phyloP scores from a whole-genome alignment of 2,113 vertebrate genomes.

The Corythoichthys intestinalis region DNA sequence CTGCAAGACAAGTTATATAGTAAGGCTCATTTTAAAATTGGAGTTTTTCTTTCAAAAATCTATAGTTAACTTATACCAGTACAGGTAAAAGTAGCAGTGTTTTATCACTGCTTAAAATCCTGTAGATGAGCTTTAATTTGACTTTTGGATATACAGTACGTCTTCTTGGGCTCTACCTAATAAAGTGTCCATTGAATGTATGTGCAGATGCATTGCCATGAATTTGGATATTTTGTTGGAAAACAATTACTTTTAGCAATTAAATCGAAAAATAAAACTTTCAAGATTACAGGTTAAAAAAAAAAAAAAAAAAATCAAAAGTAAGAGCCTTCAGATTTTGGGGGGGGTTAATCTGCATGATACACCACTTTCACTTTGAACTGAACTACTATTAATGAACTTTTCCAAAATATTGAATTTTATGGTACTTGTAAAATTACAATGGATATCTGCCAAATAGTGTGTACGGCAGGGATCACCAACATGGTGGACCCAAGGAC shows the following conservation, averaged over 20 bases:
- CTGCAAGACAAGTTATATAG: neutral
- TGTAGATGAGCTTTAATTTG: no score
- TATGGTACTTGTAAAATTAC: neutral
- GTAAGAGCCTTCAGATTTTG: no score
- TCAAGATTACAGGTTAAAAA: no score
- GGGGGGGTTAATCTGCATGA: neutral
- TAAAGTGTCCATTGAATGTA: neutral
- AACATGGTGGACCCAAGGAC: neutral
- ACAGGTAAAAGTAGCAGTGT: neutral
- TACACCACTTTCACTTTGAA: neutral
- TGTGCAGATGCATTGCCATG: neutral
- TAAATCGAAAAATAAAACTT: neutral
- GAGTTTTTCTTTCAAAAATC: neutral
- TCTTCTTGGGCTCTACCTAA: neutral
- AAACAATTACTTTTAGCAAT: neutral
- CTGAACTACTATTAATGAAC: neutral
- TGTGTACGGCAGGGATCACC: neutral
- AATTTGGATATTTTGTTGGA: neutral
- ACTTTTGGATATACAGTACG: no score
- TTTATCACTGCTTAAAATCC: no score
- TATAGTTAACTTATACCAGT: neutral
- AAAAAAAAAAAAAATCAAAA: no score
- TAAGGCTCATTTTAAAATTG: neutral
- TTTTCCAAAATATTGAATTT: neutral
- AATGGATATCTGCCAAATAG: neutral